These are phyloP conservation scores for Orthonevra nobilis DNA, from an alignment of 2,888 invertebrate genomes.

Conservation along the genomic window DNA sequence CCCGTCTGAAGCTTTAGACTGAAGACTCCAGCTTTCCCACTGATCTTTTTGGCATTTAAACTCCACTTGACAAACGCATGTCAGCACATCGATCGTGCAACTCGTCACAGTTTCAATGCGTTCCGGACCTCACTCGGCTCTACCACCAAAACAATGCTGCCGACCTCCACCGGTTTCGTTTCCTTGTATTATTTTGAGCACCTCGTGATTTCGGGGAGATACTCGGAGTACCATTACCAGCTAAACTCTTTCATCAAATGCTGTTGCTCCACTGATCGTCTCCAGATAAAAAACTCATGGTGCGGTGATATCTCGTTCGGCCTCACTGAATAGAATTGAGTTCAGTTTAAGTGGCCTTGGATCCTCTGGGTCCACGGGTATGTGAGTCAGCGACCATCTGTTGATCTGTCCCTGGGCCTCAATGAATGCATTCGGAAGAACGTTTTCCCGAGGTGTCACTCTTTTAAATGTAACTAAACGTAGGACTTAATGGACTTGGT, in stretches of 20 bases:
- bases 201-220: constrained; percentile 5
- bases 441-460: constrained; percentile 9
- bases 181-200: constrained; percentile 7
- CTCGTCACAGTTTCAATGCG: background rate
- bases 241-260: constrained; percentile 3
- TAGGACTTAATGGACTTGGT: background rate
- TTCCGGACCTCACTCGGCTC: background rate
- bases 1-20: constrained; percentile 5
- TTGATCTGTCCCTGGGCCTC: constrained; percentile 15
- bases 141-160: background rate
- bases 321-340: constrained; percentile 8
- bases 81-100: background rate
- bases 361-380: constrained; percentile 5
- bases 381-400: background rate
- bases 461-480: background rate
- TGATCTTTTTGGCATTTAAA: background rate
- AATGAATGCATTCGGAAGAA: background rate
- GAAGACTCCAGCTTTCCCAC: constrained; percentile 13
- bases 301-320: background rate
- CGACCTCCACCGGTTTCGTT: constrained; percentile 7
- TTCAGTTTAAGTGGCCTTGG: constrained; percentile 20
- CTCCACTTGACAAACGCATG: background rate
- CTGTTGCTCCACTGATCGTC: constrained; percentile 11
- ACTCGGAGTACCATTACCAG: background rate
- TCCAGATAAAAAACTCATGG: background rate